Evolutionary conservation across 2,797 vertebrate species (phyloP), one percentile per base, ranked within the genome.

Genomic region (Tamandua tetradactyla): DNA sequence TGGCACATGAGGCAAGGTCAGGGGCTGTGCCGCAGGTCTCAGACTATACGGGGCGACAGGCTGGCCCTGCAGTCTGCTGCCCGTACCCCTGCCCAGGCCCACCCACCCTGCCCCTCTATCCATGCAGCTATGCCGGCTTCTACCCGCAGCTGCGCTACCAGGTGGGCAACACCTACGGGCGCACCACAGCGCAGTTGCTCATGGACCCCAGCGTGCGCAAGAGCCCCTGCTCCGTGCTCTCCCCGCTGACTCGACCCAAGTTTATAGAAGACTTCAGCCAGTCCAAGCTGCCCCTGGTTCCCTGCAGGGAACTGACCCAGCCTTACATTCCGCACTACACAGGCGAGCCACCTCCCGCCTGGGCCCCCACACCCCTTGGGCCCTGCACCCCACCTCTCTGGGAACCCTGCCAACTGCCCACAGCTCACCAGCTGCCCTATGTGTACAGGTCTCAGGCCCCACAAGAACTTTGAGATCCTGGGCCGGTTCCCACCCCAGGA

Each of bases 71-170:
- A n/a, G n/a, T n/a, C n/a, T n/a, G n/a, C n/a, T n/a, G n/a, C n/a
- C n/a, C n/a, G n/a, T n/a, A n/a, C n/a, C n/a, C n/a, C n/a, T n/a
- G 15, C 47, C 71, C 71, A 4, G 13, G 12, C 47, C 57, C 23
- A 8, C 23, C 40, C 42, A 35, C 14, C 69, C 15, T 42, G 4
- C 25, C 47, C 62, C 32, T 47, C 57, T 66, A 20, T 90, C 42
- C 15, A 74, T 6, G 13, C 95, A 98, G 98, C 35, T 98, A 98
- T 27, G 94, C 92, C 0, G 97, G 97, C 37, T 98, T 97, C 87
- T 97, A 96, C 30, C 98, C 98, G 0, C 97, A 98, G 88, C 91
- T 98, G 61, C 97, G 97, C 44, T 97, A 97, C 94, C 98, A 97
- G 68, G 94, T 97, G 40, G 98, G 97, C 7, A 76, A 88, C 30